Base-by-base conservation (phyloP, 2,113 vertebrate species). In the Coptodon bakossiorum region DNA sequence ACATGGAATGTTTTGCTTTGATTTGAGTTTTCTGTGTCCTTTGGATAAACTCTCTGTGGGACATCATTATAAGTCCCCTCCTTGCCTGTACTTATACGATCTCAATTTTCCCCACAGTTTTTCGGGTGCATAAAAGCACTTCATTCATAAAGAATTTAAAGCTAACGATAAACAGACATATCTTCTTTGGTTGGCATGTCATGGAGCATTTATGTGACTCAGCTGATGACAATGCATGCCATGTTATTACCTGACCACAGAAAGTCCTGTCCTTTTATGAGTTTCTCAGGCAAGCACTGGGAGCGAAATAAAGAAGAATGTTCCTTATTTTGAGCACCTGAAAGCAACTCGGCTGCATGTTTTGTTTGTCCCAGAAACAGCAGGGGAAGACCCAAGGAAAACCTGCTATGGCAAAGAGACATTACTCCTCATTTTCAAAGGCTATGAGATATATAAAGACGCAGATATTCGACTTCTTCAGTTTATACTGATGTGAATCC, bases 251-350 rank as follows among this genome's bases (percentile, higher is more conserved):
- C 91, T 91, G 95, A 89, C 92, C 88, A 68, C 93, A 95, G 94
- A 94, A 96, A 95, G 95, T 94, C 93, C 93, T 95, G 90, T 63
- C 81, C 91, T 94, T 96, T 96, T 95, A 96, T 93, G 93, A 95
- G 94, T 71, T 92, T 94, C 94, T 94, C 87, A 91, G 92, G 90
- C 80, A 95, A 91, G 91, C 92, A 90, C 22, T 24, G 82, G 48
- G 3, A 52, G 81, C 40, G 82, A 89, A 81, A 56, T 27, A 56
- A 85, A 86, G 80, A 31, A 93, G 80, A 93, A 93, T 86, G 85
- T 92, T 94, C 93, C 95, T 91, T 90, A 91, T 94, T 66, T 93
- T 22, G 24, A 92, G 89, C 89, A 93, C 57, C 38, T 91, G 87
- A 94, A 85, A 89, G 68, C 56, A 91, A 91, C 86, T 82, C 89